Evolutionary conservation across 2,113 vertebrate species (phyloP), one percentile per base, ranked within the genome.

Genomic region (Neogobius melanostomus): DNA sequence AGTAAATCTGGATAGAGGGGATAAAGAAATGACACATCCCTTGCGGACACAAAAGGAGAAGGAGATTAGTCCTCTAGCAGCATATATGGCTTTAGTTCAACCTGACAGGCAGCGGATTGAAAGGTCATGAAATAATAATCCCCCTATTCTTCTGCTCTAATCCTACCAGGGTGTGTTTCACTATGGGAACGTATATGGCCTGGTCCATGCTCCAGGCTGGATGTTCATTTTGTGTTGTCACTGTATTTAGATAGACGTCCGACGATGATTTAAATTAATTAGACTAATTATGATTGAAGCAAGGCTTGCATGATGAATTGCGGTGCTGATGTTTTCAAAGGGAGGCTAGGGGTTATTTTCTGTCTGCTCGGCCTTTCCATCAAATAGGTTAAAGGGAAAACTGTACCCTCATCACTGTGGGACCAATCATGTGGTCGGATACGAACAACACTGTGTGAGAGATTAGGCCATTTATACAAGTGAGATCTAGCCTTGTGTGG

Each of bases 101-200:
- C 88, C 90, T 93, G 92, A 92, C 91, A 92, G 92, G 89, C 89
- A 91, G 89, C 75, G 89, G 90, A 92, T 93, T 92, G 90, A 91
- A 91, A 92, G 90, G 91, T 92, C 89, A 90, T 89, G 86, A 90
- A 92, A 92, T 92, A 91, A 92, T 92, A 92, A 92, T 92, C 89
- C 91, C 84, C 82, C 89, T 89, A 88, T 92, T 93, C 91, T 93
- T 90, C 84, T 63, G 54, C 82, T 88, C 85, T 89, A 90, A 90
- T 91, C 90, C 89, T 91, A 88, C 82, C 87, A 86, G 87, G 88
- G 87, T 86, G 88, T 90, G 83, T 90, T 88, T 85, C 85, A 90
- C 89, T 87, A 86, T 87, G 90, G 87, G 88, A 88, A 84, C 84
- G 82, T 86, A 88, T 84, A 66, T 63, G 88, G 84, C 83, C 72